Evolutionary conservation across 2,888 invertebrate genomes (phyloP), one percentile per base, ranked within the genome.

Genomic region (Halictus ligatus): DNA sequence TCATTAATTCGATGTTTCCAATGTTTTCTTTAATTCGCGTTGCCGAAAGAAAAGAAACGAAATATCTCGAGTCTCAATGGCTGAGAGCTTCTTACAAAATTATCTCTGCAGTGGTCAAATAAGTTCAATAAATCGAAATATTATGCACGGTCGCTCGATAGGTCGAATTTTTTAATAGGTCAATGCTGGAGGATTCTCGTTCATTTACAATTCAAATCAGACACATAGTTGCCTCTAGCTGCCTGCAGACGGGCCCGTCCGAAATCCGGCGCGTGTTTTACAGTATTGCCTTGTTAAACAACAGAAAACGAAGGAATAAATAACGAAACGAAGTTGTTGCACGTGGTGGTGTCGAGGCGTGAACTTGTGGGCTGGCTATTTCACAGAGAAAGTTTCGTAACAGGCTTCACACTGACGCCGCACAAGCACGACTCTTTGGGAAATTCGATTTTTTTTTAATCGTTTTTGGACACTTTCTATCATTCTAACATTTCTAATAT

Each of bases 131-230:
- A 18, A 8, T 67, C 64, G 29, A 67, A 21, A 25, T n/a, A 21
- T 54, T 40, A 40, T 71, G 35, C n/a, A 60, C 15, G 18, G 48
- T 76, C 46, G 10, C 10, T 18, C 8, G n/a, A 50, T 7, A 48
- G 21, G 60, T 6, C 13, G 54, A 71, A 46, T 60, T 25, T 72
- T 81, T 81, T 4, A 54, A 69, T 60, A 72, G 46, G 71, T 8
- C 46, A 72, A 75, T 58, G 71, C 35, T 64, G 21, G 35, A 43
- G 6, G 48, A 54, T 80, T 40, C 54, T 13, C 10, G 4, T 74
- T 67, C 21, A 77, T 77, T 81, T 81, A 64, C 58, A 81, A 81
- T 77, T 71, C 60, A 81, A 77, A 81, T 81, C 12, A 6, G 5
- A 12, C 18, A 15, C 58, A 21, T 15, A 13, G 43, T 60, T 69